Conservation (phyloP, 2,888 invertebrate species). For the Laothoe populi region DNA sequence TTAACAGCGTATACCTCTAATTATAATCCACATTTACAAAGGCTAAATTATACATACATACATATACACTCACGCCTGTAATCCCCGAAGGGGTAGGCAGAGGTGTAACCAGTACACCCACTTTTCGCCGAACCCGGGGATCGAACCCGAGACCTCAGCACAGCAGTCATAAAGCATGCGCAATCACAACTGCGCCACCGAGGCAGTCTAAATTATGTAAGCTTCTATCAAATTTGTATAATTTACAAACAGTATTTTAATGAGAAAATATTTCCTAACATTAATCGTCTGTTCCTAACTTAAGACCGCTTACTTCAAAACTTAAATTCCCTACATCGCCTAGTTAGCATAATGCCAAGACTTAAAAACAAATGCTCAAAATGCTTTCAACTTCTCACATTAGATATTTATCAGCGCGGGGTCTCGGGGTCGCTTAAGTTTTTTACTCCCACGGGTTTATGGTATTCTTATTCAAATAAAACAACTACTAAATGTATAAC, state of each 20-base stretch:
- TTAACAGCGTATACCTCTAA: too few relatives aligned
- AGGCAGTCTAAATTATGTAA: too few relatives aligned
- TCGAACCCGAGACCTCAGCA: too few relatives aligned
- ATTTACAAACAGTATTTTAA: not conserved
- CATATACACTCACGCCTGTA: too few relatives aligned
- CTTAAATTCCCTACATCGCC: conserved; percentile 12
- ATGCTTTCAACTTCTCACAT: conserved; percentile 18
- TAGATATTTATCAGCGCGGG: conserved; percentile 14
- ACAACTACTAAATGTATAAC: not conserved
- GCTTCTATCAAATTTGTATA: not conserved
- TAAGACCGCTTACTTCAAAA: conserved; percentile 1
- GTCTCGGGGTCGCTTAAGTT: conserved; percentile 12
- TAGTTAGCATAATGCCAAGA: conserved; percentile 13
- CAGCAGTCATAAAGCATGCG: too few relatives aligned
- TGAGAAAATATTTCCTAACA: not conserved
- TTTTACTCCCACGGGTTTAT: conserved; percentile 1
- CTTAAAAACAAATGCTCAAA: conserved; percentile 13
- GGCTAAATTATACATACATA: too few relatives aligned
- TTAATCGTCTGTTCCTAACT: not conserved
- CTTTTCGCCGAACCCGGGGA: too few relatives aligned
- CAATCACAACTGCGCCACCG: too few relatives aligned
- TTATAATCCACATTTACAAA: too few relatives aligned
- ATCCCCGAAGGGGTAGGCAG: too few relatives aligned
- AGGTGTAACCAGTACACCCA: too few relatives aligned
- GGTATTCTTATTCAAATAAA: not conserved